Percentiles rank a stretch among this genome's conserved stretches.
Evolutionary conservation across 2,888 invertebrate genomes (phyloP).

Genomic region (Torymus texanus): DNA sequence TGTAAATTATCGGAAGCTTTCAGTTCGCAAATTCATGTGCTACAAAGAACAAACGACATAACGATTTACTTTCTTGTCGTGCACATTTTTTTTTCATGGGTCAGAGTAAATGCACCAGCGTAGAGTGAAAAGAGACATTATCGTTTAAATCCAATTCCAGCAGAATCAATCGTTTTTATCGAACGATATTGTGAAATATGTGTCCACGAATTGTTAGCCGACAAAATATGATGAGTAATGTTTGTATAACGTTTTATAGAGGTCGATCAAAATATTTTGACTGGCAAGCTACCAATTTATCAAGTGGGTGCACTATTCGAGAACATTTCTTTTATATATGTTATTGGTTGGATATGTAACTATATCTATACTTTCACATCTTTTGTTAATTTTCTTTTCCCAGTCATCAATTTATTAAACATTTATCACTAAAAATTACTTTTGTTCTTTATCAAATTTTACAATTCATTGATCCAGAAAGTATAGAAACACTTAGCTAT

Average conservation of each 20-base stretch:
- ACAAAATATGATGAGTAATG: background rate
- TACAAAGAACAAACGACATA: background rate
- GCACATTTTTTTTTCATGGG: constrained; percentile 9
- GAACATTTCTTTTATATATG: too few relatives aligned
- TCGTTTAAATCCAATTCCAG: background rate
- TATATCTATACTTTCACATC: too few relatives aligned
- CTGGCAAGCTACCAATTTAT: background rate
- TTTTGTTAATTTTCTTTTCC: too few relatives aligned
- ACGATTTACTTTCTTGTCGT: too few relatives aligned
- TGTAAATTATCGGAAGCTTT: constrained; percentile 26
- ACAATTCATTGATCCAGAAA: too few relatives aligned
- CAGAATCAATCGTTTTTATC: background rate
- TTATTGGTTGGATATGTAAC: too few relatives aligned
- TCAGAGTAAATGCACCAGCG: background rate
- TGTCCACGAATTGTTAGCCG: background rate
- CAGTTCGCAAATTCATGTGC: background rate
- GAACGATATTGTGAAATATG: background rate
- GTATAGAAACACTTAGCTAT: too few relatives aligned
- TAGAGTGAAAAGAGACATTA: background rate
- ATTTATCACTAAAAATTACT: too few relatives aligned
- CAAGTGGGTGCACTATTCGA: too few relatives aligned
- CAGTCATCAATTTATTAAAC: too few relatives aligned
- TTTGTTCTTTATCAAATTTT: too few relatives aligned
- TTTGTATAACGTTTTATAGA: background rate
- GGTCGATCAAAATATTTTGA: background rate